A percentile compares a stretch with the other conserved stretches of the same genome.
phyloP scores from a whole-genome alignment of 2,797 vertebrate species.

The Ibycter americanus region DNA sequence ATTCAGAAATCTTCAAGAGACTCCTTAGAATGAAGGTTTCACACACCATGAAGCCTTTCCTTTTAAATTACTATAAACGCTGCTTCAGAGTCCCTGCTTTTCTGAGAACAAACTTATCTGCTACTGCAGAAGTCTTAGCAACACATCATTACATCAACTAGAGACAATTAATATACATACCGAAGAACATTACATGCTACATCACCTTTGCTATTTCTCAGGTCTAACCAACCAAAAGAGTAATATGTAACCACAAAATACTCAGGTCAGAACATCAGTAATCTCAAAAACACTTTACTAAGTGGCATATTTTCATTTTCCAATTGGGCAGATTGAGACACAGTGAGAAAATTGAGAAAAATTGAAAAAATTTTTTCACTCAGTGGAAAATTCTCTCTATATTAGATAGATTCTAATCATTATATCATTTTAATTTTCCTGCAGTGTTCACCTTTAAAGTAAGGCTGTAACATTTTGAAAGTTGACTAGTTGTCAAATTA shows the following conservation, averaged over 20 bases:
- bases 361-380: neutral
- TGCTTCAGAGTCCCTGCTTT: neutral
- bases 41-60: neutral
- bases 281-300: neutral
- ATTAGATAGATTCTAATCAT: neutral
- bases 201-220: neutral
- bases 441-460: neutral
- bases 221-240: neutral
- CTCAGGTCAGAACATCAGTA: neutral
- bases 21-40: neutral
- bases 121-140: neutral
- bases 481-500: neutral
- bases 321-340: neutral
- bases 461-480: neutral
- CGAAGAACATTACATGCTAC: neutral
- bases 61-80: neutral
- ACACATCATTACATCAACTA: neutral
- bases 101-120: neutral
- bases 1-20: neutral
- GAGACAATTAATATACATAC: neutral
- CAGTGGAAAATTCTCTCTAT: neutral
- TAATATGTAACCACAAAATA: neutral
- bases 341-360: neutral
- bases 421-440: neutral
- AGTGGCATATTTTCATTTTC: neutral